Evolutionary conservation across 2,888 invertebrate genomes (phyloP).

Genomic region (Habroteleia sp.): DNA sequence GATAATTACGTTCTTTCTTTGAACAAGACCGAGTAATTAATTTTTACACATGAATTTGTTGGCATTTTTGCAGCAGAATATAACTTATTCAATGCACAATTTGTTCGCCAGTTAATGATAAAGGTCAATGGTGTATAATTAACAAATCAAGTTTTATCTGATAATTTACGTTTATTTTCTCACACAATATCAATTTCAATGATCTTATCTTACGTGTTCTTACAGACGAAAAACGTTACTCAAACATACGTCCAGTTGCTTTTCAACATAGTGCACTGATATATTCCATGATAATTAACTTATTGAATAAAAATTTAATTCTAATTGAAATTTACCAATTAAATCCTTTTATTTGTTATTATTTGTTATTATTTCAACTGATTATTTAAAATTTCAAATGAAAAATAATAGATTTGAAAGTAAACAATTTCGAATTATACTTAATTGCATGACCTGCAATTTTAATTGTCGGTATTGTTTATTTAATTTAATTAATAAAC

Average conservation of each 20-base stretch:
- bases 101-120: constrained; percentile 46
- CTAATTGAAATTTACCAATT: too few relatives aligned
- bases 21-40: constrained; percentile 32
- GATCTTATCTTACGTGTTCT: constrained; percentile 40
- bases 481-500: too few relatives aligned
- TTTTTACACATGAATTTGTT: constrained; percentile 36
- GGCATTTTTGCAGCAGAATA: constrained; percentile 37
- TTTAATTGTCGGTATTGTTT: too few relatives aligned
- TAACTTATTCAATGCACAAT: constrained; percentile 55
- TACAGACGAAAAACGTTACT: constrained; percentile 29
- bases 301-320: too few relatives aligned
- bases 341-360: too few relatives aligned
- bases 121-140: constrained; percentile 56
- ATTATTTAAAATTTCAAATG: too few relatives aligned
- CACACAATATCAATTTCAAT: constrained; percentile 45
- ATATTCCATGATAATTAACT: constrained; percentile 9
- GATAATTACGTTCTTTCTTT: constrained; percentile 12
- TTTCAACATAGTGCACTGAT: constrained; percentile 17
- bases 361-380: too few relatives aligned
- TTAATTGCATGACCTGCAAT: too few relatives aligned
- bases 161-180: constrained; percentile 54
- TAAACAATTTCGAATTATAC: too few relatives aligned
- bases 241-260: constrained; percentile 4
- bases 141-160: constrained; percentile 59
- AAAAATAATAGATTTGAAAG: too few relatives aligned